A percentile compares a stretch with the other conserved stretches of the same genome.
Evolutionary conservation across 2,113 vertebrate genomes (phyloP).

Genomic region (Mus spicilegus): DNA sequence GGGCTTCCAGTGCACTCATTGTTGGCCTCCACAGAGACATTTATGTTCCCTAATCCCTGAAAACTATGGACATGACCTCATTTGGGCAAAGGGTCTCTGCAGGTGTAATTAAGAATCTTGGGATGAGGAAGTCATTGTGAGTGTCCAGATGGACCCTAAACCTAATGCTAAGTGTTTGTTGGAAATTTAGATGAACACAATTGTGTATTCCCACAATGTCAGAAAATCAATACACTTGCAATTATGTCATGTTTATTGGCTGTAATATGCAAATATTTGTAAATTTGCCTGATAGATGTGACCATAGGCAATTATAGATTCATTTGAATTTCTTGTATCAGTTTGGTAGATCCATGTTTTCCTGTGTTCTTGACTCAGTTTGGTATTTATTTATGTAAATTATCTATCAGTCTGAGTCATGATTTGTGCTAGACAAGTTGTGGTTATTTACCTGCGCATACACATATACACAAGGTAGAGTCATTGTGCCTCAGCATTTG

Average conservation of each 20-base stretch:
- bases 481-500: neutral
- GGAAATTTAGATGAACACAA: neutral
- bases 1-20: neutral
- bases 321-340: neutral
- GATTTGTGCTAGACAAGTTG: neutral
- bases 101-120: neutral
- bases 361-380: neutral
- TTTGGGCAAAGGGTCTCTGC: neutral
- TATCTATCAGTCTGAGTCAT: neutral
- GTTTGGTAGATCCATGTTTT: neutral
- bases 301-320: too few species aligned
- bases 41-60: neutral
- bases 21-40: neutral
- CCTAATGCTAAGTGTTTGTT: neutral
- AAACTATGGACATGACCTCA: neutral
- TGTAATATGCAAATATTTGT: neutral
- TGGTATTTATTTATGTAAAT: neutral
- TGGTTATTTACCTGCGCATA: neutral
- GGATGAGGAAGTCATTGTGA: neutral
- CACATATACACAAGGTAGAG: neutral
- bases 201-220: neutral
- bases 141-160: neutral
- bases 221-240: neutral
- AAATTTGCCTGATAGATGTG: neutral
- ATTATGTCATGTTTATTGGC: neutral